Conservation (phyloP, 2,113 vertebrate genomes). For the Bubo bubo region DNA sequence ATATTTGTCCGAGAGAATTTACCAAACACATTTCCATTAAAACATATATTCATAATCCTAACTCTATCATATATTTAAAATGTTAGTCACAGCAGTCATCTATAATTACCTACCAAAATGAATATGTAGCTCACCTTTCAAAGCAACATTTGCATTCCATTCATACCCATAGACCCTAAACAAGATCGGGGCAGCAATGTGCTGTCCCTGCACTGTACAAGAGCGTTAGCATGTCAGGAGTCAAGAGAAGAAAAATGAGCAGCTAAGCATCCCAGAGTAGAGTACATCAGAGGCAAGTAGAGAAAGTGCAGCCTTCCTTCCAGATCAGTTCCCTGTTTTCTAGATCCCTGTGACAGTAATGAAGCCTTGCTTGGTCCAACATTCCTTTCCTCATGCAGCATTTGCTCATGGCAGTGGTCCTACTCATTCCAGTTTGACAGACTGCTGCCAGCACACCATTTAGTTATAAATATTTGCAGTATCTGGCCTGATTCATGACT, state of each 20-base stretch:
- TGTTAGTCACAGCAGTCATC: neutral
- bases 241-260: neutral
- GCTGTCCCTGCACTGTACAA: neutral
- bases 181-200: neutral
- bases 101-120: neutral
- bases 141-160: neutral
- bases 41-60: neutral
- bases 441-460: neutral
- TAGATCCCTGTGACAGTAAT: neutral
- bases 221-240: fast-evolving
- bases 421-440: neutral
- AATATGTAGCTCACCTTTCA: neutral
- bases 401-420: neutral
- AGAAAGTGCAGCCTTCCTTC: neutral
- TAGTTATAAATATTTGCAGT: slow-evolving; percentile 23
- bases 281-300: neutral
- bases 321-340: neutral
- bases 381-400: neutral
- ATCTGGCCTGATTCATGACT: neutral
- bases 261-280: neutral
- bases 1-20: slow-evolving; percentile 8
- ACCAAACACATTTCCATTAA: slow-evolving; percentile 3
- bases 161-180: neutral
- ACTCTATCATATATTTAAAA: neutral
- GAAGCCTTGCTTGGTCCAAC: neutral